Evolutionary conservation across 2,888 invertebrate species (phyloP).

Genomic region (Dynastes maya): DNA sequence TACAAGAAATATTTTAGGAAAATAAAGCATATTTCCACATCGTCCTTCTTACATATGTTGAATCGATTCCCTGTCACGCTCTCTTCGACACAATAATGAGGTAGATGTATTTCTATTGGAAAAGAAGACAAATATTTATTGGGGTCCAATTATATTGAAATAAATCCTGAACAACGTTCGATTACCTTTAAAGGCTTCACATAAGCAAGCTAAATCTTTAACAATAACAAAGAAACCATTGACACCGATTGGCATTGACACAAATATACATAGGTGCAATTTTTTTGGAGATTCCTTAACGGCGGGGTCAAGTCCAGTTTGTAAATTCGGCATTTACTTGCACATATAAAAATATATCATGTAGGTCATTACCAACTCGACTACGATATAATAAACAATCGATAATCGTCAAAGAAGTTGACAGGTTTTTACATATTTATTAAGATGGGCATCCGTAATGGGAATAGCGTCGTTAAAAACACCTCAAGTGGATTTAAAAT

Average conservation of each 20-base stretch:
- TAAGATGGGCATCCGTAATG: not conserved
- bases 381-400: not conserved
- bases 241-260: slow-evolving; percentile 8
- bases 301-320: too few species aligned
- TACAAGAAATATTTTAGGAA: too few species aligned
- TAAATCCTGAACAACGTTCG: too few species aligned
- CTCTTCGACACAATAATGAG: too few species aligned
- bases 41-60: too few species aligned
- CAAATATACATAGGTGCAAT: not conserved
- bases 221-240: not conserved
- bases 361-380: slow-evolving; percentile 15
- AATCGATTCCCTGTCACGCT: too few species aligned
- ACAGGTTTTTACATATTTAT: slow-evolving; percentile 7
- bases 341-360: not conserved
- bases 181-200: too few species aligned
- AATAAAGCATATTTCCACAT: too few species aligned
- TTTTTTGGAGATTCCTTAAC: not conserved
- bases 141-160: too few species aligned
- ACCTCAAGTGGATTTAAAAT: not conserved
- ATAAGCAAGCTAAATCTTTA: not conserved
- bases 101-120: too few species aligned
- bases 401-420: not conserved
- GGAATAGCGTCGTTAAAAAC: not conserved
- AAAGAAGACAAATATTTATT: too few species aligned
- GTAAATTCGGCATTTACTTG: too few species aligned